Evolutionary conservation across 2,888 invertebrate genomes (phyloP).

Genomic region (Ochlodes sylvanus): DNA sequence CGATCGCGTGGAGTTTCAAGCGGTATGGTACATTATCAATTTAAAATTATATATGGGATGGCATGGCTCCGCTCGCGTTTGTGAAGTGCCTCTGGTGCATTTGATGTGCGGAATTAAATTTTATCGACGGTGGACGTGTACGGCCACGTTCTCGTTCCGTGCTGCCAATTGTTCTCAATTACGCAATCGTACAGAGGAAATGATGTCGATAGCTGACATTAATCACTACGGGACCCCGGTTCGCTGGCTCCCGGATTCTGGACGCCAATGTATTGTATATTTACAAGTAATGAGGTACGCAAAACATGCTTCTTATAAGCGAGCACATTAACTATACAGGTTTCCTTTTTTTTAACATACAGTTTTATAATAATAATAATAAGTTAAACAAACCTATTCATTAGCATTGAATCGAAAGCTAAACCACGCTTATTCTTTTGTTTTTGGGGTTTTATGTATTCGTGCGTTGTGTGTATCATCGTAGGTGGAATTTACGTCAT

Average conservation of each 20-base stretch:
- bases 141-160: background rate
- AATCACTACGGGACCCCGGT: background rate
- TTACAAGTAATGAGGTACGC: background rate
- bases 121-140: conserved; percentile 5
- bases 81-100: conserved; percentile 16
- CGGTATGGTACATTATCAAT: conserved; percentile 6
- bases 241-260: background rate
- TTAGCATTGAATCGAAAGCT: no score
- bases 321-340: no score
- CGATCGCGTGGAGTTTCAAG: background rate
- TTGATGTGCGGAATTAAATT: conserved; percentile 13
- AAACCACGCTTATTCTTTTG: no score
- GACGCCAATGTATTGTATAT: background rate
- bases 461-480: no score
- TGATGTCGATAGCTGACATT: conserved; percentile 3
- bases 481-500: no score
- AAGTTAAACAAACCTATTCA: no score
- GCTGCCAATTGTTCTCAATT: background rate
- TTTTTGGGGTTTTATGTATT: no score
- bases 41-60: conserved; percentile 7
- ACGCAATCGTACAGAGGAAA: conserved; percentile 3
- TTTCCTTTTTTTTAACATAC: no score
- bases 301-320: background rate
- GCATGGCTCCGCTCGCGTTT: background rate
- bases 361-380: no score